Base-by-base conservation (phyloP, 1,140 invertebrate species). In the Papilio aristodemus region DNA sequence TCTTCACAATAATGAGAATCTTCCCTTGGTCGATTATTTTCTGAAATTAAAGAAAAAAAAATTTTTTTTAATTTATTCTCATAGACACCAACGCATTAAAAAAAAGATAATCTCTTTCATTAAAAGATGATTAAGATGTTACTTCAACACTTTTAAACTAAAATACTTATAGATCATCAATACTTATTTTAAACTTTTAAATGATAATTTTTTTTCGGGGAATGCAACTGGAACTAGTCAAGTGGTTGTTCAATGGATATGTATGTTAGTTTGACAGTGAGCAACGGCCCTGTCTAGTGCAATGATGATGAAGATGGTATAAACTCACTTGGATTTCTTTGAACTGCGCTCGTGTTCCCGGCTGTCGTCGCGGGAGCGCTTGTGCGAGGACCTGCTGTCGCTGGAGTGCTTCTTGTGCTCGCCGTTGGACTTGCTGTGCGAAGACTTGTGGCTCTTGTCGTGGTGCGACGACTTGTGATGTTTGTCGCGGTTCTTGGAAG, bases 291-390 rank as follows among this genome's bases (percentile, higher is more conserved):
- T 41, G 38, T 1, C 38, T n/a, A n/a, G n/a, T n/a, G n/a, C n/a
- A n/a, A 17, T 39, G 39, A 66, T 36, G 59, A 60, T 6, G 0
- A 27, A 4, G 46, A 50, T 50, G 46, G 22, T 36, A 62, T 10
- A 11, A 17, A 87, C 85, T 87, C 85, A 95, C 92, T 91, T 95
- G 19, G 94, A 93, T 90, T 94, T 95, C 83, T 96, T 96, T 58
- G 94, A 92, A 69, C 92, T 93, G 74, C 93, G 94, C 10, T 93
- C 92, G 71, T 93, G 93, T 41, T 96, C 95, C n/a, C 92, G 90
- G 78, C 95, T 95, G 68, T 95, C 94, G 36, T 96, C 95, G 25
- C 95, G 93, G 9, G 94, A 93, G 37, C 96, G 93, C 85, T 96
- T 97, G 79, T 91, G 87, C 50, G 85, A 54, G 46, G 46, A 83